Conservation (phyloP, 2,797 vertebrate genomes). For the Fundulus diaphanus region DNA sequence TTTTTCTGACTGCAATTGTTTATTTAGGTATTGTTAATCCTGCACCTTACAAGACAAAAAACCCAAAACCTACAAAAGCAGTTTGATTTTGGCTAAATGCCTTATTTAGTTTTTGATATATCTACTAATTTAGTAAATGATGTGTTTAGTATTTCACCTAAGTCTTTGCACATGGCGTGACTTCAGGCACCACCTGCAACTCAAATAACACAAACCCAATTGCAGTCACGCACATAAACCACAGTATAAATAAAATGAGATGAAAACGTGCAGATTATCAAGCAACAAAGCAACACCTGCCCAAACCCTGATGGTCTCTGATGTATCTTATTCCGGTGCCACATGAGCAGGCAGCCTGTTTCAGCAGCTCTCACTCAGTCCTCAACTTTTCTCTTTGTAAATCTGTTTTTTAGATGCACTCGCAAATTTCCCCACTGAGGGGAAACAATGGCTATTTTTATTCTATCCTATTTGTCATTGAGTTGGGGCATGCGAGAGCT, state of each 20-base stretch:
- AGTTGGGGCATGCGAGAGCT: not conserved
- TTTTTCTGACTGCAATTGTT: not conserved
- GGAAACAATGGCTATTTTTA: too few species aligned
- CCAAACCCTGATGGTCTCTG: constrained; percentile 32
- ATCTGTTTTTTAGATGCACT: too few species aligned
- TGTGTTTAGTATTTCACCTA: not conserved
- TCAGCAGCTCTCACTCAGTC: too few species aligned
- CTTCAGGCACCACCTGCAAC: constrained; percentile 54
- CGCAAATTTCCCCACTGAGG: too few species aligned
- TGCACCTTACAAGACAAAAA: not conserved
- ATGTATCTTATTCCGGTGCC: too few species aligned
- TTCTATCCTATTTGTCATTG: constrained; percentile 17
- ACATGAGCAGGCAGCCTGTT: too few species aligned
- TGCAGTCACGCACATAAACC: constrained; percentile 50
- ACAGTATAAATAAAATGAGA: constrained; percentile 46
- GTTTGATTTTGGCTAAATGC: not conserved
- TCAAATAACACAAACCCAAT: constrained; percentile 62
- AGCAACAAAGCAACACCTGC: constrained; percentile 37
- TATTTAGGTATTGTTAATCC: not conserved
- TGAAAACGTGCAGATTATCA: constrained; percentile 56
- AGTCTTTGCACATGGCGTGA: constrained; percentile 5
- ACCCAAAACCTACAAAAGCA: not conserved
- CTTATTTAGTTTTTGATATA: not conserved
- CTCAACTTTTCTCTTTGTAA: too few species aligned
- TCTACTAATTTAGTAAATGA: not conserved